Evolutionary conservation across 2,888 invertebrate genomes (phyloP), one percentile per base, ranked within the genome.

Genomic region (Tipula unca): DNA sequence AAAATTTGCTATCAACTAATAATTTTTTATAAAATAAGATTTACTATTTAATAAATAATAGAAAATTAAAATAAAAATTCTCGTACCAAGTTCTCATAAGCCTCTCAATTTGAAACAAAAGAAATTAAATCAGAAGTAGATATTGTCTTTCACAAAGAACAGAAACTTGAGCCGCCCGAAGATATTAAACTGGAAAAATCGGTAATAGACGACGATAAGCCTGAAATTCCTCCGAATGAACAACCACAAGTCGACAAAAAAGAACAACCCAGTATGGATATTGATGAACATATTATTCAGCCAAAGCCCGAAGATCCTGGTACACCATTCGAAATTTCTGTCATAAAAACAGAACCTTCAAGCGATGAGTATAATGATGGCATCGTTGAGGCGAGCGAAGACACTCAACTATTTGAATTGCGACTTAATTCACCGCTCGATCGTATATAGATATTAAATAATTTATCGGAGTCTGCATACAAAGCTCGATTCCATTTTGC

Each of bases 401-500:
- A 96, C 88, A 92, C 94, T 29, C 93, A 94, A 86, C 91, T 94
- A 14, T 93, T 94, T 86, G 96, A 96, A 88, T 89, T 96, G 85
- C 94, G 94, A 87, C 91, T 97, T 54, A 94, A 96, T 88, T 94
- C 93, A 87, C 95, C 95, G 17, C 89, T 96, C 87, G 96, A 96
- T 89, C 95, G 93, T 89, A 94, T n/a, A n/a, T 96, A 90, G 93
- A 94, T 86, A 92, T 95, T 82, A 93, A 94, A 88, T 93, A 94
- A 86, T 92, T 96, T 86, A 89, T 96, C 39, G 95, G 95, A 89
- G 94, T 94, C 87, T 96, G 96, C 90, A 91, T 96, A 85, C 92
- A 93, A 87, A 93, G 94, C 14, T 95, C 96, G 0, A 93, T 94
- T 88, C 91, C 93, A 6, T 92, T 92, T 86, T 97, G 97, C 89